Percentiles rank a stretch among this genome's conserved stretches.
phyloP scores from a whole-genome alignment of 2,888 invertebrate species.

The Acrobasis repandana region DNA sequence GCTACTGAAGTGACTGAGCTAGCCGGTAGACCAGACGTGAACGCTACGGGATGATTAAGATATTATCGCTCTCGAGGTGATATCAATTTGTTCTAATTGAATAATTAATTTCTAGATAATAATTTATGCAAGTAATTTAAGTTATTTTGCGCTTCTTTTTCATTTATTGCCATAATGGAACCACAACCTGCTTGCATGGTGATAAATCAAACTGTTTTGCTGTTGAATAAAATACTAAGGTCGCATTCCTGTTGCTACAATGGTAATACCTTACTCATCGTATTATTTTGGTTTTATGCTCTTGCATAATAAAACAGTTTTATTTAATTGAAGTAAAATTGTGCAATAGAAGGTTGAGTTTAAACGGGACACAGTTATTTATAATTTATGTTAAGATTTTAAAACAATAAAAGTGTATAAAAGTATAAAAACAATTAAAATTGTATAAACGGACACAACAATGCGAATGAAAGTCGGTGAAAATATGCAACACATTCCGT shows the following conservation, averaged over 20 bases:
- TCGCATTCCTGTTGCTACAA: no score
- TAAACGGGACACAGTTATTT: not conserved
- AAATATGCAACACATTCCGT: not conserved
- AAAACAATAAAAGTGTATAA: not conserved
- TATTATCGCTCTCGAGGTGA: not conserved
- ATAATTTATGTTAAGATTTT: not conserved
- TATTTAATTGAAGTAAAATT: not conserved
- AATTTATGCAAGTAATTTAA: no score
- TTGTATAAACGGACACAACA: not conserved
- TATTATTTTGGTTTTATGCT: no score
- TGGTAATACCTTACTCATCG: no score
- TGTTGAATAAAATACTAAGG: no score
- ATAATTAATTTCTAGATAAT: not conserved
- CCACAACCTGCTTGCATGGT: no score
- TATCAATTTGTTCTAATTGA: not conserved
- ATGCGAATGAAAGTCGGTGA: slow-evolving; percentile 1
- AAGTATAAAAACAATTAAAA: no score
- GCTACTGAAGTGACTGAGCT: slow-evolving; percentile 33
- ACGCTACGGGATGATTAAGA: slow-evolving; percentile 23
- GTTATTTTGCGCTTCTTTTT: no score
- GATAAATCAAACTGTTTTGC: no score
- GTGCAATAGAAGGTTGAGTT: not conserved
- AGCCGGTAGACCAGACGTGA: slow-evolving; percentile 56
- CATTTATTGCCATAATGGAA: no score
- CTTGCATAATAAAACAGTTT: no score